Evolutionary conservation across 1,140 invertebrate genomes (phyloP).

Genomic region (Drosophila bifasciata): DNA sequence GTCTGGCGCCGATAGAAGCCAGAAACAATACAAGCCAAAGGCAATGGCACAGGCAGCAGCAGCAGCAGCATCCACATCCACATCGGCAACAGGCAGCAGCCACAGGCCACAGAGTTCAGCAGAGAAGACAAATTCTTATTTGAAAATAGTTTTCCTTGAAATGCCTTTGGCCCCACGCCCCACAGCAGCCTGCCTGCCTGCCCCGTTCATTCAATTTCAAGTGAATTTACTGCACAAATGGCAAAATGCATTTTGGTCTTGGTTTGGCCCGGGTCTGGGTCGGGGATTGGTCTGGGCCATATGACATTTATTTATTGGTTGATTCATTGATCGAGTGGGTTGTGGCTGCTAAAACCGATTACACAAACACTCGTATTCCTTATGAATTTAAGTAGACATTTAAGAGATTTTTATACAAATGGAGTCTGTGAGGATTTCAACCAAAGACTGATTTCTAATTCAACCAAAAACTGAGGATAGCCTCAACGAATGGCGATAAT

Average conservation of each 20-base stretch:
- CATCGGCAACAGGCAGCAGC: conserved; percentile 4
- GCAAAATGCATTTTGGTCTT: conserved; percentile 35
- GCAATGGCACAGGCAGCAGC: background rate
- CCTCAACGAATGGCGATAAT: too few relatives aligned
- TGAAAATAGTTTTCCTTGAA: conserved; percentile 63
- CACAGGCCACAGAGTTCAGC: conserved; percentile 40
- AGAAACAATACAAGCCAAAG: conserved; percentile 13
- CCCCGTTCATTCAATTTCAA: conserved; percentile 4
- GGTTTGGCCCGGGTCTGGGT: background rate
- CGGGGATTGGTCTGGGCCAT: too few relatives aligned
- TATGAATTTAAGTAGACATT: too few relatives aligned
- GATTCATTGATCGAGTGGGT: conserved; percentile 39
- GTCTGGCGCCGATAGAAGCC: conserved; percentile 38
- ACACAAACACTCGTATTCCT: too few relatives aligned
- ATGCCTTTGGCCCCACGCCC: conserved; percentile 40
- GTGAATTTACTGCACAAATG: conserved; percentile 23
- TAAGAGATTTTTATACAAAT: too few relatives aligned
- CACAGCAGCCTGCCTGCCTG: conserved; percentile 3
- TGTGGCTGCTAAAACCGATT: background rate
- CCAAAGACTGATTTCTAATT: too few relatives aligned
- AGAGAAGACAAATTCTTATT: conserved; percentile 39
- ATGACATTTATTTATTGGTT: conserved; percentile 44
- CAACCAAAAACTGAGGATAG: too few relatives aligned
- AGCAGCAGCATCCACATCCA: background rate
- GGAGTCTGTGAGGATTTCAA: too few relatives aligned